Base-by-base conservation (phyloP, 1,140 invertebrate genomes). In the Daktulosphaira vitifoliae region DNA sequence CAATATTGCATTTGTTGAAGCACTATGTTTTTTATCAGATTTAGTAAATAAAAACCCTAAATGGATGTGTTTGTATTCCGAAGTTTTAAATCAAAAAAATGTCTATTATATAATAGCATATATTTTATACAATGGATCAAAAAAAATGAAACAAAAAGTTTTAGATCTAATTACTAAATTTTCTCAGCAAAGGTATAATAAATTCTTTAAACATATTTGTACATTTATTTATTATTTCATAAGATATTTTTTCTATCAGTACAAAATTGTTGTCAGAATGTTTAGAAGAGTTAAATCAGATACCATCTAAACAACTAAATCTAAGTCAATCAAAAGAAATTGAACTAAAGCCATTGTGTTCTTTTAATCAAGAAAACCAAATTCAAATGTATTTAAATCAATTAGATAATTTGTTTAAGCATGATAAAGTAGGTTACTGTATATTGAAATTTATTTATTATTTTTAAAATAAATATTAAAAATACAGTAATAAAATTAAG, bases 81-180 rank as follows among this genome's bases (percentile, higher is more conserved):
- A 62, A 48, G 16, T 62, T 22, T 46, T 62, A 39, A 62, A 62
- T 62, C 39, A 62, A 13, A 62, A 62, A 62, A 38, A 62, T n/a
- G 42, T 62, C 26, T 62, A 62, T 33, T 16, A 11, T 46, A 39
- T 62, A 20, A 13, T 62, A 46, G 54, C 54, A 18, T 62, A 13
- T 33, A 29, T 62, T 18, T 44, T 62, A 15, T 62, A 62, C 20
- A 62, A 48, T 15, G 54, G 39, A 13, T 11, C 54, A 44, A 62
- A 62, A 62, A 29, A 48, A 13, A 29, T 29, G 39, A 46, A 46
- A 62, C 39, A 62, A 46, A 62, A 29, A 62, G 54, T 46, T 3
- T 20, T 62, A 18, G n/a, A 62, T 46, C 39, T 62, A 3, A 46
- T 62, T 2, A 46, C 54, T 29, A 62, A 62, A 62, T 62, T 62